Conservation (phyloP, 2,888 invertebrate species). For the Drosophila anomelani region DNA sequence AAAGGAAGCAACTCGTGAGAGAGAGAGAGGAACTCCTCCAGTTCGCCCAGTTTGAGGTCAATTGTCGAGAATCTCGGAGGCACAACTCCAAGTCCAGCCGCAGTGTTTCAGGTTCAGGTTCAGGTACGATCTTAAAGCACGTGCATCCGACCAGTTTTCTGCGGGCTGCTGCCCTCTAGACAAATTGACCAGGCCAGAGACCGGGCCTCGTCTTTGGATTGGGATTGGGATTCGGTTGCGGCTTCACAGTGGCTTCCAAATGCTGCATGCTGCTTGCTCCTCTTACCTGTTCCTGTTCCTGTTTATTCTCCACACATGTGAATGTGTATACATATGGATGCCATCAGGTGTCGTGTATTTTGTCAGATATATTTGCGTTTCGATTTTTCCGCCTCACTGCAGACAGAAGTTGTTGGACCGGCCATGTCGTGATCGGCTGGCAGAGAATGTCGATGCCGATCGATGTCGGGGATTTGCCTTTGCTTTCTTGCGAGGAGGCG, state of each 20-base stretch:
- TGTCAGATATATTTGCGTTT: constrained; percentile 83
- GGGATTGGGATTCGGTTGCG: constrained; percentile 33
- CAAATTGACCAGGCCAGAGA: constrained; percentile 59
- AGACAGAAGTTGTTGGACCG: constrained; percentile 50
- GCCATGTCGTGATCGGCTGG: constrained; percentile 42
- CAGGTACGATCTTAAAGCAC: constrained; percentile 48
- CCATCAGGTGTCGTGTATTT: constrained; percentile 83
- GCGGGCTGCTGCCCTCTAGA: constrained; percentile 58
- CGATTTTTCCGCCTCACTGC: constrained; percentile 52
- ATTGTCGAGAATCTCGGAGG: constrained; percentile 41
- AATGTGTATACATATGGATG: constrained; percentile 29
- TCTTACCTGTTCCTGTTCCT: constrained; percentile 34
- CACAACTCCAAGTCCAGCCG: background rate
- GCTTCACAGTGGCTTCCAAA: constrained; percentile 46
- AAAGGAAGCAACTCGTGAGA: constrained; percentile 46
- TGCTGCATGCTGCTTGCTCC: constrained; percentile 16
- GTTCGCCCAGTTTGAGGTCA: constrained; percentile 71
- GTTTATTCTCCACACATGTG: constrained; percentile 29
- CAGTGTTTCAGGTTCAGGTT: constrained; percentile 19
- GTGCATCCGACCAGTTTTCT: constrained; percentile 70
- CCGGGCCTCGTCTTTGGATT: constrained; percentile 21
- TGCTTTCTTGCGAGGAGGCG: background rate
- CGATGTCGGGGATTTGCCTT: constrained; percentile 26
- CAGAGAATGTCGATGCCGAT: constrained; percentile 27
- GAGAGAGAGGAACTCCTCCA: constrained; percentile 19